Percentiles rank a stretch among this genome's conserved stretches.
phyloP scores from a whole-genome alignment of 2,888 invertebrate genomes.

The Drosophila paucipuncta region DNA sequence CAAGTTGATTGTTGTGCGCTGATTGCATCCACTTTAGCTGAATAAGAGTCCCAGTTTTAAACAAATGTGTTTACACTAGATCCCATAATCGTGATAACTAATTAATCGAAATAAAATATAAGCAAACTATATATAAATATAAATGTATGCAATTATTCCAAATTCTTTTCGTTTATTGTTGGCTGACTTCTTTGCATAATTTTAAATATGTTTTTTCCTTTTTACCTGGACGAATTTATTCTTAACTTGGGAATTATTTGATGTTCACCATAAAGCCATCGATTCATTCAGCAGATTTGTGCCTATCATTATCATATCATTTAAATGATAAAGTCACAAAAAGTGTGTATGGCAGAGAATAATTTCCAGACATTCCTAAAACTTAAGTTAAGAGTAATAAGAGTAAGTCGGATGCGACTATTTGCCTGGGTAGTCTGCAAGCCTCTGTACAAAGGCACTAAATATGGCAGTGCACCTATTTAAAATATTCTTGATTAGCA shows the following conservation, averaged over 20 bases:
- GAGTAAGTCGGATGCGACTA: neutral
- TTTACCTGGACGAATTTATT: neutral
- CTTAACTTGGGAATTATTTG: neutral
- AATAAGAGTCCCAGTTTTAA: slow-evolving; percentile 38
- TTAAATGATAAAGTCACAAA: neutral
- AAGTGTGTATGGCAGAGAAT: neutral
- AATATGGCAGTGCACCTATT: neutral
- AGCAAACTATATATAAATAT: slow-evolving; percentile 7
- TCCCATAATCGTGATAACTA: slow-evolving; percentile 50
- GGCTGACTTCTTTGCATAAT: neutral
- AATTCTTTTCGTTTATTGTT: neutral
- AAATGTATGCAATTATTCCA: slow-evolving; percentile 1
- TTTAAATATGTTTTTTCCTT: too few species aligned
- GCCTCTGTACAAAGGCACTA: fast-evolving
- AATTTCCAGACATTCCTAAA: neutral
- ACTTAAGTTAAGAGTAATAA: neutral
- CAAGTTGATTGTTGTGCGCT: neutral
- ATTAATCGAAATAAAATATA: slow-evolving; percentile 34
- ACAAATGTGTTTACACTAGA: slow-evolving; percentile 25
- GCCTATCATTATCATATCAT: neutral
- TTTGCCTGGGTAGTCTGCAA: neutral
- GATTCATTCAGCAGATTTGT: neutral
- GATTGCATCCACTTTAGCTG: neutral
- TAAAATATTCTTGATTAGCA: neutral
- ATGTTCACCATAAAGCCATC: neutral